Conservation (phyloP, 2,888 invertebrate species). For the Petrolisthes manimaculis region DNA sequence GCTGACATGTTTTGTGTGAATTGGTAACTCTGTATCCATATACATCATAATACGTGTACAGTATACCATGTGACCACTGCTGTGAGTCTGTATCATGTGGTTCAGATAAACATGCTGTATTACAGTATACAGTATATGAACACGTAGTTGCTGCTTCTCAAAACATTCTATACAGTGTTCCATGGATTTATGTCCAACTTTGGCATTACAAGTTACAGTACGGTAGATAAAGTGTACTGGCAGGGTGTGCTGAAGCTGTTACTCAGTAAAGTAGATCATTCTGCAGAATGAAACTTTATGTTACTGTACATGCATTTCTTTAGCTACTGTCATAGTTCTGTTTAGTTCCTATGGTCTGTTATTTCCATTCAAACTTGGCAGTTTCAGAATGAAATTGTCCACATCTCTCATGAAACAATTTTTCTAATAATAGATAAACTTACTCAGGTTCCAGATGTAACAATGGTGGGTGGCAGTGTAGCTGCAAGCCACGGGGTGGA, state of each 20-base stretch:
- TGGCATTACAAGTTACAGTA: conserved; percentile 2
- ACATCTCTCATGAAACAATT: not conserved
- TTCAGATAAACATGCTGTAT: conserved; percentile 13
- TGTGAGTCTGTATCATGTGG: too few species aligned
- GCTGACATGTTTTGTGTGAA: not conserved
- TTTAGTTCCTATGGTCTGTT: not conserved
- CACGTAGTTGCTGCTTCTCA: too few species aligned
- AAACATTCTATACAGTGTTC: too few species aligned
- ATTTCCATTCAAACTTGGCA: not conserved
- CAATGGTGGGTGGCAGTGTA: conserved; percentile 55
- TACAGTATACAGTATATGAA: not conserved
- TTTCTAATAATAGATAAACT: not conserved
- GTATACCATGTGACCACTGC: too few species aligned
- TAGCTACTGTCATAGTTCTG: not conserved
- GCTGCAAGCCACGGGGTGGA: conserved; percentile 63
- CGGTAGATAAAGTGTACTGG: not conserved
- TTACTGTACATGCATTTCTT: not conserved
- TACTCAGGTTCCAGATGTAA: conserved; percentile 64
- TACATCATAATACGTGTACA: not conserved
- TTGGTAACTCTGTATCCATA: conserved; percentile 13
- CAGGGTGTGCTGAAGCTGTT: not conserved
- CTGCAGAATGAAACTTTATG: not conserved
- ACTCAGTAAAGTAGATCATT: not conserved
- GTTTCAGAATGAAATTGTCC: too few species aligned
- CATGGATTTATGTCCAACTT: not conserved